phyloP scores from a whole-genome alignment of 2,888 invertebrate species.

The Pristionchus arcanus region DNA sequence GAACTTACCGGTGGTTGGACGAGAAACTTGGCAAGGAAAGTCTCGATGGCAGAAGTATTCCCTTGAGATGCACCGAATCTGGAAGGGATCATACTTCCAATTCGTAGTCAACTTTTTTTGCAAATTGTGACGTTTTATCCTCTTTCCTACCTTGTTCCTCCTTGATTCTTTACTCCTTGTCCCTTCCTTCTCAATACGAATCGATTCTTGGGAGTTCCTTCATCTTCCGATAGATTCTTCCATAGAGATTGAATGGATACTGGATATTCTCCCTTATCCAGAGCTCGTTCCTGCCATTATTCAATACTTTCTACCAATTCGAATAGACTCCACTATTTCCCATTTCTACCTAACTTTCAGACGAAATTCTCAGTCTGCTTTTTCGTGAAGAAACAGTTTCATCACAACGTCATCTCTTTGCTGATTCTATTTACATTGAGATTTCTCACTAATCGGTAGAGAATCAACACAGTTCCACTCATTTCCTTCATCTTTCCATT shows the following conservation, averaged over 20 bases:
- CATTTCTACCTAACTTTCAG: too few relatives aligned
- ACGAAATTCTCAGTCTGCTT: background rate
- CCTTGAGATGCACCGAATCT: slow-evolving; percentile 84
- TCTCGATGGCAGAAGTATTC: slow-evolving; percentile 89
- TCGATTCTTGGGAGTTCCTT: slow-evolving; percentile 64
- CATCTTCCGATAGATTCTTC: slow-evolving; percentile 63
- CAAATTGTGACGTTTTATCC: too few relatives aligned
- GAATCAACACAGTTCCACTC: background rate
- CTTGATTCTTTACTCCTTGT: slow-evolving; percentile 30
- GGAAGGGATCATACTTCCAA: background rate
- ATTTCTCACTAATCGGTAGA: background rate
- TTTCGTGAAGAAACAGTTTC: too few relatives aligned
- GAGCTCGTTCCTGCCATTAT: slow-evolving; percentile 83
- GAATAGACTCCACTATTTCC: too few relatives aligned
- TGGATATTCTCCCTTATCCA: slow-evolving; percentile 85
- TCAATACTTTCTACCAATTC: background rate
- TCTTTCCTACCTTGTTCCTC: background rate
- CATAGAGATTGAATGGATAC: slow-evolving; percentile 81
- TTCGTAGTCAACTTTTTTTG: too few relatives aligned
- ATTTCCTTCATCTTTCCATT: background rate
- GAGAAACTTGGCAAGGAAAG: slow-evolving; percentile 93
- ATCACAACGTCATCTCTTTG: too few relatives aligned
- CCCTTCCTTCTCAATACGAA: slow-evolving; percentile 63
- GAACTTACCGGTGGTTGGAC: slow-evolving; percentile 85
- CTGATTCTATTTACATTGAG: background rate